Evolutionary conservation across 2,888 invertebrate species (phyloP), one percentile per base, ranked within the genome.

Genomic region (Pachymerium ferrugineum): DNA sequence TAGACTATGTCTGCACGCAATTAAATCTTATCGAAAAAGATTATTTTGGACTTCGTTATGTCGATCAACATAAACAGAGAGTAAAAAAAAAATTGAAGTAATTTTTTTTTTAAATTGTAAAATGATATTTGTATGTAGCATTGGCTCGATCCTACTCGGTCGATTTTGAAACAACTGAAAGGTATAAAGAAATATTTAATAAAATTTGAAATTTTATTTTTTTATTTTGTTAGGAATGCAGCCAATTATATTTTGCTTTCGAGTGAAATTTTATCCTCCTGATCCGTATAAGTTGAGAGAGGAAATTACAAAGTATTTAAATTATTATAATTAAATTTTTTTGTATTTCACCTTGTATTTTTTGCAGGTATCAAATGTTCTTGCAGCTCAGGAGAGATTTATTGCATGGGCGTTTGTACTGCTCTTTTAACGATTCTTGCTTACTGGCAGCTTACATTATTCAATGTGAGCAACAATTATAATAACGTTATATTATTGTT

Each of bases 221-320:
- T 72, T 74, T 54, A 72, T 62, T 75, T 76, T 74, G 83, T 86
- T 86, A 94, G 96, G 95, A 84, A 88, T 95, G 80, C 91, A 93
- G 79, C 93, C 94, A 76, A 91, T 94, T 80, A 85, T 96, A 76
- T 93, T 98, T 82, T 96, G 95, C 84, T 94, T 98, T 84, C 92
- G 97, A 77, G 94, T 97, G 77, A 97, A 97, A 86, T 98, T 95
- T 84, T 98, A 98, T 83, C 97, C 98, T 16, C 93, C 93, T 74
- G 95, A 97, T 85, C 97, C 97, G 16, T 87, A 93, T 82, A 87
- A 93, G 73, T 85, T 98, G 77, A 94, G 93, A 83, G 97, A 97
- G 82, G 93, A 97, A 83, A 90, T 94, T 77, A 94, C 97, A 77
- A 88, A 96, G 85, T 85, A 76, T 30, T 2, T 30, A 42, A 16